Base-by-base conservation (phyloP, 2,113 vertebrate genomes). In the Empidonax alnorum region DNA sequence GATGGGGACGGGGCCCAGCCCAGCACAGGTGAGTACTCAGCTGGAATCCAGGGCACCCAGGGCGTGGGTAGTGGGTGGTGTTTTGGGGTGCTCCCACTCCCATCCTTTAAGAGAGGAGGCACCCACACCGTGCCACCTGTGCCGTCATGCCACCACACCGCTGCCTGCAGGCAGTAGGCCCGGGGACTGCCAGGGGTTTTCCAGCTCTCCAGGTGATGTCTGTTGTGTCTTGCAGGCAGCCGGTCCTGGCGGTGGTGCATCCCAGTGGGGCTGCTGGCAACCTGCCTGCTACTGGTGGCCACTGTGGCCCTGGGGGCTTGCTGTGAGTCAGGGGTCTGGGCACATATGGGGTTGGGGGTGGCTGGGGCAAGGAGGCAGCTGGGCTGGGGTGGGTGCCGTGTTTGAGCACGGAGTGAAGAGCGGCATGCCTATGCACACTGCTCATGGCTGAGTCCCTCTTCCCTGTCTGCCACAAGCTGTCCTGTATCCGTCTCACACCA, bases 401-500 rank as follows among this genome's bases (percentile, higher is more conserved):
- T 19, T 6, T 59, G 62, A 58, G 5, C 0, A 0, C 28, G 20
- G 3, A 21, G 5, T 71, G 62, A 83, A 41, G 1, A 11, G 68
- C 30, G 18, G 37, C 24, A 44, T 63, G 47, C 6, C 42, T 14
- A 10, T 0, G 1, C 31, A 33, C 12, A 6, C 16, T 42, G 12
- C 8, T 71, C 4, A 2, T 31, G 31, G 31, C 24, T 41, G 16
- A 13, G 27, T 80, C 16, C 10, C 33, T 46, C 13, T 68, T 22
- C n/a, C 15, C 61, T 35, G 27, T 25, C 50, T 67, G 33, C 23
- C 53, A 8, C 25, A 44, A 50, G 39, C 47, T 73, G 19, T 10
- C 22, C 16, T 23, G 5, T 22, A 22, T 23, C 16, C 17, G 27
- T 55, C 0, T 0, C 44, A 27, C 4, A 3, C 24, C 23, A 5